Evolutionary conservation across 92 coral and sea anemone species (phyloP), one percentile per base, ranked within the genome.

Genomic region (Meandrina meandrites): DNA sequence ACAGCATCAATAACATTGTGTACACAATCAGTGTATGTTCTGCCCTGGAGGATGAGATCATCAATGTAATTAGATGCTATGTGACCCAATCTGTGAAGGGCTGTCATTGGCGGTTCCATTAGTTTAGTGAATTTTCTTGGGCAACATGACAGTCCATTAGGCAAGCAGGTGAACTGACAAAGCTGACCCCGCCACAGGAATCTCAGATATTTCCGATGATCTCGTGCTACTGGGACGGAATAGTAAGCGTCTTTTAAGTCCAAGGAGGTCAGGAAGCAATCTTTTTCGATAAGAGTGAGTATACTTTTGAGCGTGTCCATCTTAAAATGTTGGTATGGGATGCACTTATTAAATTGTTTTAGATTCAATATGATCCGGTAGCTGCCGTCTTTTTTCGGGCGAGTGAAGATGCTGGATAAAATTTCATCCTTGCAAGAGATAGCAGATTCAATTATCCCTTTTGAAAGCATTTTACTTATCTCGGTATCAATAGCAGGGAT

Each of bases 271-370:
- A 87, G 67, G 36, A 32, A 80, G 53, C 76, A 81, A 12, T n/a
- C 58, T n/a, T 28, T n/a, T 28, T 51, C 48, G 21, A 81, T 56
- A 4, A 74, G 45, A 15, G 81, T 78, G 62, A 68, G 21, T 1
- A 15, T 5, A 54, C 4, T 54, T 54, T 54, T 54, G 19, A 54
- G 60, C 1, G 60, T 54, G 60, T 90, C 92, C 93, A 84, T 84
- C 56, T 90, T 92, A 34, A 90, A 92, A 81, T 92, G 93, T 7
- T 75, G 53, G 78, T 92, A 79, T 53, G 22, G 64, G 5, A 89
- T 62, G 45, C 16, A 24, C 42, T 89, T n/a, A 35, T 92, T 92
- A 16, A 92, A 76, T 36, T 6, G 45, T 75, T 83, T 89, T 30
- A 86, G 76, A 53, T 89, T 92, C 0, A 89, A 56, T 28, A 92